Conservation (phyloP, 2,797 vertebrate genomes). For the Microctenopoma steveboyesi region DNA sequence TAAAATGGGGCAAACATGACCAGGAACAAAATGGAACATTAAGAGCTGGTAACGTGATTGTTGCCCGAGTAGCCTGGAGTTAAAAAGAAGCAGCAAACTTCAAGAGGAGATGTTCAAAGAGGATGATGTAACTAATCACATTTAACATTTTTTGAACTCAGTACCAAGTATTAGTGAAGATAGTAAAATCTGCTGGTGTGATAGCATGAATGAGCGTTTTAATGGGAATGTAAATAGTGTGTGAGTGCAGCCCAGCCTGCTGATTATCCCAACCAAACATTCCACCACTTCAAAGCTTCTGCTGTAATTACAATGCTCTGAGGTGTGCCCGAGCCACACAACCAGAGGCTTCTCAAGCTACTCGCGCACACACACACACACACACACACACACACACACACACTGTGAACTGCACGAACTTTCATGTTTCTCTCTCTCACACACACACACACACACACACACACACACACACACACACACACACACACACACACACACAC, state of each 20-base stretch:
- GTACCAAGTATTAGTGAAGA: slow-evolving; percentile 21
- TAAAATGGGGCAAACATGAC: too few species aligned
- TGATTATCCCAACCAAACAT: slow-evolving; percentile 79
- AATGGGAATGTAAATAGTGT: slow-evolving; percentile 79
- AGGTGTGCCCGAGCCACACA: slow-evolving; percentile 82
- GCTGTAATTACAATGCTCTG: slow-evolving; percentile 82
- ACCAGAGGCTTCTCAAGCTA: slow-evolving; percentile 67
- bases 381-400: slow-evolving; percentile 1
- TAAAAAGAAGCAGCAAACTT: neutral
- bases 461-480: slow-evolving; percentile 21
- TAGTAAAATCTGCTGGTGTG: slow-evolving; percentile 30
- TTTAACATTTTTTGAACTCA: slow-evolving; percentile 11
- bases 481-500: neutral
- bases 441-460: slow-evolving; percentile 16
- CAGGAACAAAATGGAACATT: too few species aligned
- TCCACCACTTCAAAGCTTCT: slow-evolving; percentile 83
- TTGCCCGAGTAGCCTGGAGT: too few species aligned
- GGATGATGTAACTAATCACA: neutral
- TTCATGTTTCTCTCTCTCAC: neutral
- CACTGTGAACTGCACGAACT: slow-evolving; percentile 5
- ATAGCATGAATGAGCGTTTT: slow-evolving; percentile 65
- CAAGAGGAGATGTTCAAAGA: neutral
- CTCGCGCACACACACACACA: slow-evolving; percentile 26
- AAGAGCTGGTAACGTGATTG: neutral
- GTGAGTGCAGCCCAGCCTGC: slow-evolving; percentile 67